phyloP scores from a whole-genome alignment of 2,888 invertebrate genomes.

The Caenorhabditis imperialis region DNA sequence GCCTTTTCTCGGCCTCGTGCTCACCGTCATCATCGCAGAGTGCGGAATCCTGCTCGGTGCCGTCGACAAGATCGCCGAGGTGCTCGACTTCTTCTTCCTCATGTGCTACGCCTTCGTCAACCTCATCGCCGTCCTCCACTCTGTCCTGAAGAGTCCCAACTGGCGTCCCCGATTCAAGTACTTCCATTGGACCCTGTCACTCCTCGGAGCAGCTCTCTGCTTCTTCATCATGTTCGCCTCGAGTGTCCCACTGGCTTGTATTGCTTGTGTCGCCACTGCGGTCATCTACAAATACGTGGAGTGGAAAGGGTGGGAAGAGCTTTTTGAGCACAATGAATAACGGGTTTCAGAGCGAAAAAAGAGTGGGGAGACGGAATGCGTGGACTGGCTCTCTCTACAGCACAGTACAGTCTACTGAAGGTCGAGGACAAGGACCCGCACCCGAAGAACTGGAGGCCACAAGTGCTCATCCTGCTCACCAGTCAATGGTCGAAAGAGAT shows the following conservation, averaged over 20 bases:
- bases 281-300: conserved; percentile 97
- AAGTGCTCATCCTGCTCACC: conserved; percentile 92
- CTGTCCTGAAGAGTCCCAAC: conserved; percentile 91
- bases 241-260: conserved; percentile 93
- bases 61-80: conserved; percentile 94
- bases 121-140: conserved; percentile 97
- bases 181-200: conserved; percentile 96
- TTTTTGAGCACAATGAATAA: neutral
- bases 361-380: conserved; percentile 99
- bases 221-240: conserved; percentile 98
- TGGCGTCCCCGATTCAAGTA: conserved; percentile 98
- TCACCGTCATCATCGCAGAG: conserved; percentile 84
- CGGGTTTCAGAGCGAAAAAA: conserved; percentile 86
- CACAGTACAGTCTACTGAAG: conserved; percentile 92
- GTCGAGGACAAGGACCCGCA: conserved; percentile 97
- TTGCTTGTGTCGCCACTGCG: conserved; percentile 94
- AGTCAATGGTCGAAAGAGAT: conserved; percentile 83
- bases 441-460: conserved; percentile 99
- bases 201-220: conserved; percentile 89
- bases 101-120: conserved; percentile 99
- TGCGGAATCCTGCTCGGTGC: conserved; percentile 89
- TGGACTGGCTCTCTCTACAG: conserved; percentile 96
- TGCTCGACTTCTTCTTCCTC: conserved; percentile 86
- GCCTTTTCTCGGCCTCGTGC: conserved; percentile 92
- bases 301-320: conserved; percentile 87